Percentiles rank a stretch among this genome's conserved stretches.
Evolutionary conservation across 1,140 invertebrate species (phyloP).

Genomic region (Drosophila takahashii): DNA sequence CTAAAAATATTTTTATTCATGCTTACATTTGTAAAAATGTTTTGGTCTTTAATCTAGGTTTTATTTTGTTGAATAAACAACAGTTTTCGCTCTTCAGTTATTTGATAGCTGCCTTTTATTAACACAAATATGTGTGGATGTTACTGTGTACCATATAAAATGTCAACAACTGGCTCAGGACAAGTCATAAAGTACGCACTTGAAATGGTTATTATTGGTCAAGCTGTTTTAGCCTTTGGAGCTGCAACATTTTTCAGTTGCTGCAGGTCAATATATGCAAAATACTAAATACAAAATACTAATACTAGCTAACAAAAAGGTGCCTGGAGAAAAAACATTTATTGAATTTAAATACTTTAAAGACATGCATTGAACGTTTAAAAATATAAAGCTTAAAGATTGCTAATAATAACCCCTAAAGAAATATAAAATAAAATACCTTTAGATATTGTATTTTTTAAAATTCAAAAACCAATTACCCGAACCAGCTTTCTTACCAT

Average conservation of each 20-base stretch:
- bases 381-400: neutral
- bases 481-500: conserved; percentile 14
- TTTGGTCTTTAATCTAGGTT: too few species aligned
- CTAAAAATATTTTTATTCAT: too few species aligned
- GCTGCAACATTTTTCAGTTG: conserved; percentile 15
- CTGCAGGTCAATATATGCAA: conserved; percentile 13
- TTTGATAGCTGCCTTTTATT: neutral
- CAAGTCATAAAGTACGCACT: conserved; percentile 17
- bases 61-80: too few species aligned
- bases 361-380: neutral
- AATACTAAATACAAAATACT: conserved; percentile 2
- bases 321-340: neutral
- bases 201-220: conserved; percentile 14
- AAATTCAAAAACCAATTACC: conserved; percentile 65
- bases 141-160: neutral
- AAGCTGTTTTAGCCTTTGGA: conserved; percentile 13
- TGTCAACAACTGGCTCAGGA: conserved; percentile 29
- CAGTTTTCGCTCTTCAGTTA: too few species aligned
- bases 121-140: neutral
- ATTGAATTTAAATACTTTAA: neutral
- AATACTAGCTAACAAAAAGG: conserved; percentile 6
- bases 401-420: neutral
- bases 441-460: conserved; percentile 14
- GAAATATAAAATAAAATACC: neutral
- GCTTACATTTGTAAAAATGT: too few species aligned